Conservation (phyloP, 2,888 invertebrate species). For the Erpobdella octoculata region DNA sequence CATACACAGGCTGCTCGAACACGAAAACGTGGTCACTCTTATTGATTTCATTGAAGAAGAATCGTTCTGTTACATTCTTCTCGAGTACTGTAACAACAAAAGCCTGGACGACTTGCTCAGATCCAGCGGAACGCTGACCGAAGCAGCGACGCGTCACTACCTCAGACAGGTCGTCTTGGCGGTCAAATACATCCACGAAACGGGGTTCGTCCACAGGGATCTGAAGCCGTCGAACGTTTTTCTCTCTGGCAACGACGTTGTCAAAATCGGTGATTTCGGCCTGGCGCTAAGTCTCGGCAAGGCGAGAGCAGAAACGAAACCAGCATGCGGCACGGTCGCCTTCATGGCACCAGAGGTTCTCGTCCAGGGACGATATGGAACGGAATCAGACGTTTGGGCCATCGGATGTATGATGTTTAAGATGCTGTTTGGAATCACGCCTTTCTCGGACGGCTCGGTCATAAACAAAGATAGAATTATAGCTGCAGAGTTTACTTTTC, state of each 20-base stretch:
- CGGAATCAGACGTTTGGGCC: not conserved
- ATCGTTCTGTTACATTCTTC: not conserved
- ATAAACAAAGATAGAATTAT: not conserved
- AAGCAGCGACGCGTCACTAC: not conserved
- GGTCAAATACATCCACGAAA: not conserved
- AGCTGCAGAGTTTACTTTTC: not conserved
- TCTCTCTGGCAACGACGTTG: not conserved
- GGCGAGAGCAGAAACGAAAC: not conserved
- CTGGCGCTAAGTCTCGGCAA: not conserved
- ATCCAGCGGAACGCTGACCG: too few species aligned
- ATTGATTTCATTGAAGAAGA: not conserved
- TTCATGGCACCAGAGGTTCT: not conserved
- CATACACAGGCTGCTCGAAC: not conserved
- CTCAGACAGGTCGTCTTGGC: not conserved
- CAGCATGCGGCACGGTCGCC: not conserved
- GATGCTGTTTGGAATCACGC: not conserved
- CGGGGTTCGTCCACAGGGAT: not conserved
- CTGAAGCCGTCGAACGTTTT: conserved; percentile 1
- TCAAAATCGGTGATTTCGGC: not conserved
- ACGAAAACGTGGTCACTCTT: not conserved
- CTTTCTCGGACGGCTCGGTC: not conserved
- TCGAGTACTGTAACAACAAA: not conserved
- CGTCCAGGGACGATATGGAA: not conserved
- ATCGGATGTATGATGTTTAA: not conserved
- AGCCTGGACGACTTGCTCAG: too few species aligned